Percentiles rank a stretch among this genome's conserved stretches.
phyloP scores from a whole-genome alignment of 2,797 vertebrate genomes.

The Miichthys miiuy region DNA sequence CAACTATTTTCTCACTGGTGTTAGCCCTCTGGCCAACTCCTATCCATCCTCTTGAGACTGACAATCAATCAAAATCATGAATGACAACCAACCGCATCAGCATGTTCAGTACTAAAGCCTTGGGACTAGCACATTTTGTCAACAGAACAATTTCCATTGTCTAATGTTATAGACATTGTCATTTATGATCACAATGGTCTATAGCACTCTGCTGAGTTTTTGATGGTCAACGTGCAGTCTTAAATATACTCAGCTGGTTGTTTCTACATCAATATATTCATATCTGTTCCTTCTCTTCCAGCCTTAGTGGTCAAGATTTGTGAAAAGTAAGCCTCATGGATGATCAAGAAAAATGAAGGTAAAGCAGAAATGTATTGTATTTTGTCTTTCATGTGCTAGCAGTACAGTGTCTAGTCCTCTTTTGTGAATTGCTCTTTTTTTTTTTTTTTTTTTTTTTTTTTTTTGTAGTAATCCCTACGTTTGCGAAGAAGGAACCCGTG shows the following conservation, averaged over 20 bases:
- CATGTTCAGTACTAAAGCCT: neutral
- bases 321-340: neutral
- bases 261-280: neutral
- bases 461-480: neutral
- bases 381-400: neutral
- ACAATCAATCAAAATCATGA: neutral
- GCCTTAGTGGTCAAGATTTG: neutral
- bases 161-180: neutral
- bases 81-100: neutral
- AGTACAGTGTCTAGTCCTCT: neutral
- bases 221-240: neutral
- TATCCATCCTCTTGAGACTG: neutral
- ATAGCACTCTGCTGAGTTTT: neutral
- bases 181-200: neutral
- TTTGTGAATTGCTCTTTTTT: neutral
- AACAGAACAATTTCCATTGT: neutral
- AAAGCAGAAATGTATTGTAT: conserved; percentile 4
- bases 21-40: neutral
- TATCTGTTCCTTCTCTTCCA: conserved; percentile 18
- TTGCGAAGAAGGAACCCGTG: neutral
- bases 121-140: too few species aligned
- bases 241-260: neutral
- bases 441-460: neutral
- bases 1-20: neutral
- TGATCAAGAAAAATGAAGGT: conserved; percentile 15